Evolutionary conservation across 2,888 invertebrate genomes (phyloP).

Genomic region (Nebria salina): DNA sequence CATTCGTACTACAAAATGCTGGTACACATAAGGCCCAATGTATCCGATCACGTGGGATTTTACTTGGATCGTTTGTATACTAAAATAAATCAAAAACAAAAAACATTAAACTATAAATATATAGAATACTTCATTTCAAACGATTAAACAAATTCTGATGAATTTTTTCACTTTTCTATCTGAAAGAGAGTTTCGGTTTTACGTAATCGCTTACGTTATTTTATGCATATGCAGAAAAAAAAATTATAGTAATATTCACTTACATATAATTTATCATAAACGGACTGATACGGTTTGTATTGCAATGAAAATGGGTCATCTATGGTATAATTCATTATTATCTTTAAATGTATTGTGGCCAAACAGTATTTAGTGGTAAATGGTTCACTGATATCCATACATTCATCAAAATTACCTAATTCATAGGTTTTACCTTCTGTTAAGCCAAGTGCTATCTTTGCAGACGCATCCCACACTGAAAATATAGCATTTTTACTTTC

Average conservation of each 20-base stretch:
- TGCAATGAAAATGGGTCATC: slow-evolving; percentile 55
- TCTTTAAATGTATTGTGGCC: slow-evolving; percentile 55
- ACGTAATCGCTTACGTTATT: too few species aligned
- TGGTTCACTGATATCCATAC: slow-evolving; percentile 60
- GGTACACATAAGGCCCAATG: slow-evolving; percentile 70
- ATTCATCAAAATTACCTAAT: slow-evolving; percentile 72
- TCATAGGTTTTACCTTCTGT: slow-evolving; percentile 68
- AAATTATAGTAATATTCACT: slow-evolving; percentile 47
- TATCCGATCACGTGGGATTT: slow-evolving; percentile 60
- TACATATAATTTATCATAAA: slow-evolving; percentile 58
- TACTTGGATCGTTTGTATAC: slow-evolving; percentile 54
- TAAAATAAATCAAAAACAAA: slow-evolving; percentile 48
- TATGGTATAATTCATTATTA: slow-evolving; percentile 50
- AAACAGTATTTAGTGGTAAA: slow-evolving; percentile 61
- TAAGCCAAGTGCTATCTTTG: slow-evolving; percentile 68
- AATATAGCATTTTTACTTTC: neutral
- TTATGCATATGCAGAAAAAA: too few species aligned
- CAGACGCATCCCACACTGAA: slow-evolving; percentile 71
- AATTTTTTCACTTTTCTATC: too few species aligned
- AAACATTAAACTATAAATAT: neutral
- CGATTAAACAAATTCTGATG: too few species aligned
- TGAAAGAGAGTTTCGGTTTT: too few species aligned
- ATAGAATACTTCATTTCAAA: too few species aligned
- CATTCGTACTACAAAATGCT: slow-evolving; percentile 60
- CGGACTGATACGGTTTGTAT: slow-evolving; percentile 55